Conservation (phyloP, 2,113 vertebrate genomes). For the Fukomys damarensis region DNA sequence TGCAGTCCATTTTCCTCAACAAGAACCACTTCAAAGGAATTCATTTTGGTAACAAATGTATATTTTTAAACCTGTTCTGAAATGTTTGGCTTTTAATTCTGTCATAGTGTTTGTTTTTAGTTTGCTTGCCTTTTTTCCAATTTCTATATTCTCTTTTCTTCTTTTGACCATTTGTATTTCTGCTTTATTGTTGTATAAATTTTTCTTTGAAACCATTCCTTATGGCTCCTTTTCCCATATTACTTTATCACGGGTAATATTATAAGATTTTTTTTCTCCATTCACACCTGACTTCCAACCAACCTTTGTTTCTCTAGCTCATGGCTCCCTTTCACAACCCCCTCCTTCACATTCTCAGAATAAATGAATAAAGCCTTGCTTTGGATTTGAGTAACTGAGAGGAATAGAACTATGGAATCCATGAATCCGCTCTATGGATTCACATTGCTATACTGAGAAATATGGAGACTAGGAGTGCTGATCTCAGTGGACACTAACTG, state of each 20-base stretch:
- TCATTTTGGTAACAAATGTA: not conserved
- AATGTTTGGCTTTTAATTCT: conserved; percentile 5
- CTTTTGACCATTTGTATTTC: conserved; percentile 23
- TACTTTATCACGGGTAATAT: not conserved
- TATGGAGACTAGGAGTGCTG: conserved; percentile 95
- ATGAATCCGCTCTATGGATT: conserved; percentile 68
- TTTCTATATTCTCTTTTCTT: not conserved
- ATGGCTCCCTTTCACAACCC: not conserved
- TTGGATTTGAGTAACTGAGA: not conserved
- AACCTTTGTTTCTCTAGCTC: not conserved
- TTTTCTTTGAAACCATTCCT: conserved; percentile 29
- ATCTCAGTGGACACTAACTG: conserved; percentile 94
- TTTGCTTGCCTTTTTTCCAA: not conserved
- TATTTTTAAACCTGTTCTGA: not conserved
- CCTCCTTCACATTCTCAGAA: conserved; percentile 23
- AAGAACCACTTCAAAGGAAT: conserved; percentile 51
- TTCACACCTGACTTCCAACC: conserved; percentile 4
- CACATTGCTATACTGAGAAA: conserved; percentile 89
- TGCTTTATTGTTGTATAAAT: not conserved
- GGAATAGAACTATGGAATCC: not conserved
- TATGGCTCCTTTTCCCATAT: not conserved
- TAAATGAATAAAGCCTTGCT: conserved; percentile 35
- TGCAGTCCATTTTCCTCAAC: conserved; percentile 4
- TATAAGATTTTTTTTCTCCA: conserved; percentile 17
- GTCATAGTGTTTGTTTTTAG: not conserved